phyloP scores from a whole-genome alignment of 2,888 invertebrate species.

The Archips xylosteana region DNA sequence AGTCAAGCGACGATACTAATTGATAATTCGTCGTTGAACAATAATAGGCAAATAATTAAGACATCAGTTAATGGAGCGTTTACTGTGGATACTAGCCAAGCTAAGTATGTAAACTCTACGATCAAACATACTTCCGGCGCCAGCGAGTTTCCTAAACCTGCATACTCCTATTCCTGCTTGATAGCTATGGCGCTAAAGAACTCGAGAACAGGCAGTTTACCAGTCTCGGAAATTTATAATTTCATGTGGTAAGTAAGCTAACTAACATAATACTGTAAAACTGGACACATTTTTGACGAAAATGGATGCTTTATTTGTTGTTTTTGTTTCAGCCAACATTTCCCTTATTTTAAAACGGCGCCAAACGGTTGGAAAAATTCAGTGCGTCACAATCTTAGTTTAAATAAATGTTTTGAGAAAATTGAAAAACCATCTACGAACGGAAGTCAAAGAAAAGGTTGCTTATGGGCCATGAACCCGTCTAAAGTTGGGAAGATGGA shows the following conservation, averaged over 20 bases:
- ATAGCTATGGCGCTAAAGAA: conserved; percentile 99
- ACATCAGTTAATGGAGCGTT: conserved; percentile 75
- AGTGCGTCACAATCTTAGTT: conserved; percentile 97
- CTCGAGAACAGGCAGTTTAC: conserved; percentile 96
- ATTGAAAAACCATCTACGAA: conserved; percentile 97
- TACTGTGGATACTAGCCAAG: conserved; percentile 73
- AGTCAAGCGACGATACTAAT: conserved; percentile 81
- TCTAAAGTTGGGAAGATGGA: conserved; percentile 98
- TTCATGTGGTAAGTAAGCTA: conserved; percentile 98
- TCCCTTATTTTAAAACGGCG: conserved; percentile 99
- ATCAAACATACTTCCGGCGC: conserved; percentile 81
- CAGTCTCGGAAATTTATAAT: conserved; percentile 99
- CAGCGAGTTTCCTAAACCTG: conserved; percentile 95
- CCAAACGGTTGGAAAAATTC: conserved; percentile 99
- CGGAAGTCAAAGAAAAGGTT: conserved; percentile 94
- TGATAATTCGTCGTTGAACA: conserved; percentile 78
- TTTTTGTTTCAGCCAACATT: conserved; percentile 91
- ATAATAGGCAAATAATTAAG: conserved; percentile 81
- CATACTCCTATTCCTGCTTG: conserved; percentile 98
- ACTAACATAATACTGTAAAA: background rate
- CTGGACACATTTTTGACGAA: background rate
- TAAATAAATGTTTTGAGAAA: conserved; percentile 99
- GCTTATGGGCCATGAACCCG: conserved; percentile 99
- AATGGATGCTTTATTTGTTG: conserved; percentile 30
- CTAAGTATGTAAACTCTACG: conserved; percentile 73